Base-by-base conservation (phyloP, 2,113 vertebrate genomes). In the Apteryx mantelli region DNA sequence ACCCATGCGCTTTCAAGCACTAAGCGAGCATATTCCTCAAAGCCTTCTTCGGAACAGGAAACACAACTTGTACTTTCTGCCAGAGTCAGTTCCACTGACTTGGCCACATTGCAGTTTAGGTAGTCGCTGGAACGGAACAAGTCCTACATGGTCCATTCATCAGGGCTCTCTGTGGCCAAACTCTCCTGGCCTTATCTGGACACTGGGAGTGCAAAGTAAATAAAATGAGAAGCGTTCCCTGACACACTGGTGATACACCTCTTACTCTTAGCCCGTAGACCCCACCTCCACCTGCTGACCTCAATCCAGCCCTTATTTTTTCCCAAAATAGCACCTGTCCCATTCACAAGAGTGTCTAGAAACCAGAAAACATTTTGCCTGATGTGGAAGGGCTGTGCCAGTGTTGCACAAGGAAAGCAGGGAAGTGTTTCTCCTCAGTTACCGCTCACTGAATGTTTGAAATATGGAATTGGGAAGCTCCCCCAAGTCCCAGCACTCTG, bases 11-110 rank as follows among this genome's bases (percentile, higher is more conserved):
- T 89, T 94, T 82, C 84, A 80, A 71, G 66, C 58, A 34, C 71
- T 86, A 42, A 80, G 88, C 56, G 34, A 95, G 79, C 50, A 22
- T 77, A 86, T 60, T 90, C 36, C 87, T 96, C 66, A 89, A 94
- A 74, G 55, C 38, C 75, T 86, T 96, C 95, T 94, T 95, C 89
- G 83, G 68, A 88, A 94, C 10, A 6, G 96, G 89, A 88, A 93
- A 88, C 28, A 25, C 50, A 83, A 78, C 60, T 60, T 60, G 14
- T 8, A 55, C 42, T 93, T 83, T 83, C 68, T 94, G 94, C 94
- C 91, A 95, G 73, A 95, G 55, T 90, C 85, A 95, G 86, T 84
- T 86, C 75, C 64, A 81, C 75, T 71, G 85, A 91, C 56, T 79
- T 93, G 94, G 89, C 81, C 63, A 58, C 32, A 22, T 60, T 94